phyloP scores from a whole-genome alignment of 2,113 vertebrate species.

The Grantiella picta region DNA sequence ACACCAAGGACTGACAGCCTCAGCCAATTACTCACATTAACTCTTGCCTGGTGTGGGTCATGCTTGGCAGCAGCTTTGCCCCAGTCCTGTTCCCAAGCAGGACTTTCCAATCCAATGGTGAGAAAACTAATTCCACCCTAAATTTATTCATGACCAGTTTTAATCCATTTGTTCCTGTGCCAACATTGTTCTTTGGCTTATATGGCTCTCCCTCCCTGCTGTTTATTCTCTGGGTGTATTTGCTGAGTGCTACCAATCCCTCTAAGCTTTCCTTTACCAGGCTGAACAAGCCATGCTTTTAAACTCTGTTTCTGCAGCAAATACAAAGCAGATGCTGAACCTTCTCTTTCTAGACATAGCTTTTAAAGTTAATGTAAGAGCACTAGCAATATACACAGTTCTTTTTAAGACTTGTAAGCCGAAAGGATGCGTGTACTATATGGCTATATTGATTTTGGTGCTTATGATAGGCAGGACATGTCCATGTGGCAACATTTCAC shows the following conservation, averaged over 20 bases:
- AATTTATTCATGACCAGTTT: conserved; percentile 5
- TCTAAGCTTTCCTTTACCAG: background rate
- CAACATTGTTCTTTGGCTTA: conserved; percentile 13
- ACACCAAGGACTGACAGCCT: background rate
- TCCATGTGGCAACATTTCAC: background rate
- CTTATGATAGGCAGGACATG: background rate
- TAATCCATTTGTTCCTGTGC: conserved; percentile 22
- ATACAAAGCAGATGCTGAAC: background rate
- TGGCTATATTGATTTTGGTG: background rate
- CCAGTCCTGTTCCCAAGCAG: background rate
- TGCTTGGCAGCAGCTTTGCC: background rate
- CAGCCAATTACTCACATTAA: background rate
- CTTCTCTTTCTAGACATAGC: background rate
- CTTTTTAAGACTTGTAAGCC: background rate
- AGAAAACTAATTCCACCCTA: background rate
- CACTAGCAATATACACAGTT: background rate
- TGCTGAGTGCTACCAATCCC: conserved; percentile 2
- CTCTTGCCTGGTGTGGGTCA: background rate
- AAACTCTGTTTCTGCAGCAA: background rate
- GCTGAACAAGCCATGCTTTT: background rate
- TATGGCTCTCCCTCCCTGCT: background rate
- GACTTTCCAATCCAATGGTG: background rate
- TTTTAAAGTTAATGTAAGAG: background rate
- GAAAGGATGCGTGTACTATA: background rate
- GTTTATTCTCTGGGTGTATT: background rate